These are phyloP conservation scores for Amniataba percoides DNA, from an alignment of 2,797 vertebrate genomes.

Conservation along the genomic window DNA sequence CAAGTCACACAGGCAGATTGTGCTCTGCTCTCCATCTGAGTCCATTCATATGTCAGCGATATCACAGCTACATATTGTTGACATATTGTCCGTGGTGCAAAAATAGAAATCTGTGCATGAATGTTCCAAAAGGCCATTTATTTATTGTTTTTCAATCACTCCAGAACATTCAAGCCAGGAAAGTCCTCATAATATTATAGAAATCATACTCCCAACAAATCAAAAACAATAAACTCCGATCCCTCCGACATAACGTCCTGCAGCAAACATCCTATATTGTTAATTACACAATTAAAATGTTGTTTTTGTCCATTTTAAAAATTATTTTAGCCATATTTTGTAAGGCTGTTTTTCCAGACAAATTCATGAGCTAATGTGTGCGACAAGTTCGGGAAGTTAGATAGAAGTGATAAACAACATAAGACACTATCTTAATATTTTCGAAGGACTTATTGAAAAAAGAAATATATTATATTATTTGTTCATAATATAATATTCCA, in stretches of 20 bases:
- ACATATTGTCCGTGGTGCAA: slow-evolving; percentile 56
- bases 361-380: neutral
- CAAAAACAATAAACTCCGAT: neutral
- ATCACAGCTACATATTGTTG: slow-evolving; percentile 64
- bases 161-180: neutral
- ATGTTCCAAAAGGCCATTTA: slow-evolving; percentile 6
- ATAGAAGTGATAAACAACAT: neutral
- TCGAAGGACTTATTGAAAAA: neutral
- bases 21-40: slow-evolving; percentile 71
- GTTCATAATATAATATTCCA: neutral
- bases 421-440: neutral
- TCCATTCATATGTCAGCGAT: slow-evolving; percentile 71
- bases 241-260: neutral
- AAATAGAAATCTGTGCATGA: slow-evolving; percentile 37
- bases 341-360: neutral
- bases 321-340: neutral
- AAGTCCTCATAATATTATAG: neutral
- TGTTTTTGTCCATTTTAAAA: too few species aligned
- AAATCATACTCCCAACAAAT: neutral
- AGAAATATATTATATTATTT: neutral
- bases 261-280: neutral
- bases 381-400: neutral
- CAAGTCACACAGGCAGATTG: slow-evolving; percentile 73
- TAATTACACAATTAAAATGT: too few species aligned
- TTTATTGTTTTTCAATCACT: slow-evolving; percentile 7